Percentiles rank a stretch among this genome's conserved stretches.
Conservation (phyloP, 2,797 vertebrate genomes). For the Halcyon badia region DNA sequence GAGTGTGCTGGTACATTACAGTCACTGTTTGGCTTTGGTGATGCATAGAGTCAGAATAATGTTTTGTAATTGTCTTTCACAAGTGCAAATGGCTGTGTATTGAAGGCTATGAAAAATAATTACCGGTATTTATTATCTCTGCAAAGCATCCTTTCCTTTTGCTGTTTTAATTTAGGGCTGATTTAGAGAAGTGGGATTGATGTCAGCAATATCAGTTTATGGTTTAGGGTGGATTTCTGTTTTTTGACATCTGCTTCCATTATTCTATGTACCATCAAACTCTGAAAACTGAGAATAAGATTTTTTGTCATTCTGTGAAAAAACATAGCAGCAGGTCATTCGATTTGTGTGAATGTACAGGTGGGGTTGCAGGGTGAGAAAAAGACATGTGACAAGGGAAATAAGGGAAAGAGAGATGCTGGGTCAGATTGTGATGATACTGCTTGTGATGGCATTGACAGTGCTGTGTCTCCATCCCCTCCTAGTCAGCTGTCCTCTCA, state of each 20-base stretch:
- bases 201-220: background rate
- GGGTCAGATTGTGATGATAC: background rate
- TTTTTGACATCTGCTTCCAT: accelerated
- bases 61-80: constrained; percentile 28
- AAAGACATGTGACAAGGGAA: background rate
- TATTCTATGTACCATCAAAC: background rate
- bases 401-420: background rate
- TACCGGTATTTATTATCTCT: background rate
- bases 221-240: background rate
- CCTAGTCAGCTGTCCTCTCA: background rate
- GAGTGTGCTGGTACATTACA: background rate
- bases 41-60: background rate
- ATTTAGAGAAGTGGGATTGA: background rate
- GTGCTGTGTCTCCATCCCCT: background rate
- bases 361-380: background rate
- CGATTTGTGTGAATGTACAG: background rate
- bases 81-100: background rate
- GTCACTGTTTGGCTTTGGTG: background rate
- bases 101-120: constrained; percentile 4
- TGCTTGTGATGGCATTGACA: background rate
- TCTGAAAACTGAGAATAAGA: background rate
- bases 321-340: background rate
- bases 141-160: background rate
- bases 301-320: background rate
- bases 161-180: background rate